A percentile compares a stretch with the other conserved stretches of the same genome.
Evolutionary conservation across 2,888 invertebrate genomes (phyloP).

Genomic region (Tipula helvola): DNA sequence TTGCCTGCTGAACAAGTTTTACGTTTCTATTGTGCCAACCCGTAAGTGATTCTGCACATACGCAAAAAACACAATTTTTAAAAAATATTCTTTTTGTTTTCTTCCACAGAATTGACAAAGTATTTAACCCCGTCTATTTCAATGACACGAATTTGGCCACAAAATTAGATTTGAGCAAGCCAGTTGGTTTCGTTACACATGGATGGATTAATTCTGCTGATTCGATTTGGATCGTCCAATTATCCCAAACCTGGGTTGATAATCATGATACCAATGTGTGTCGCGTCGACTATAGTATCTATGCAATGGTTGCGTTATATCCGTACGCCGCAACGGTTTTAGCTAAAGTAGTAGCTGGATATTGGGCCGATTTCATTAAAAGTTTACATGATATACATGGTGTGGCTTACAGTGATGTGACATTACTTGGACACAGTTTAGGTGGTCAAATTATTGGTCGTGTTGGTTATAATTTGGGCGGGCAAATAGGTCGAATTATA

Average conservation of each 20-base stretch:
- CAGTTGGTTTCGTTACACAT: conserved; percentile 30
- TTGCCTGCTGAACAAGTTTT: not conserved
- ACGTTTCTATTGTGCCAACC: not conserved
- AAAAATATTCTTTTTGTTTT: not conserved
- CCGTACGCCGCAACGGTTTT: too few species aligned
- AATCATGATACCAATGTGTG: conserved; percentile 28
- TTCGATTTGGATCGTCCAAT: conserved; percentile 29
- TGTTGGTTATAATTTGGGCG: conserved; percentile 27
- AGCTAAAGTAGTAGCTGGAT: too few species aligned
- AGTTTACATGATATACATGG: too few species aligned
- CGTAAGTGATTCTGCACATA: not conserved
- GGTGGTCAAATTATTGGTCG: conserved; percentile 20
- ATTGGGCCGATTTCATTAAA: too few species aligned
- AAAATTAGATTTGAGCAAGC: conserved; percentile 22
- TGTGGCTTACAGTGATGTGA: too few species aligned
- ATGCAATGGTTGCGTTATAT: conserved; percentile 23
- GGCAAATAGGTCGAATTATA: conserved; percentile 26
- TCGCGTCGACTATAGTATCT: conserved; percentile 31
- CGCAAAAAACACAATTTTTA: too few species aligned
- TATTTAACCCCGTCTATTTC: conserved; percentile 25
- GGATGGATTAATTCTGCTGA: conserved; percentile 32
- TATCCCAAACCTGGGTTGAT: conserved; percentile 27
- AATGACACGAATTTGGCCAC: conserved; percentile 27
- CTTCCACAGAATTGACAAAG: conserved; percentile 19
- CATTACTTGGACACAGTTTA: too few species aligned